phyloP scores from a whole-genome alignment of 2,113 vertebrate genomes.

The Callipepla californica region DNA sequence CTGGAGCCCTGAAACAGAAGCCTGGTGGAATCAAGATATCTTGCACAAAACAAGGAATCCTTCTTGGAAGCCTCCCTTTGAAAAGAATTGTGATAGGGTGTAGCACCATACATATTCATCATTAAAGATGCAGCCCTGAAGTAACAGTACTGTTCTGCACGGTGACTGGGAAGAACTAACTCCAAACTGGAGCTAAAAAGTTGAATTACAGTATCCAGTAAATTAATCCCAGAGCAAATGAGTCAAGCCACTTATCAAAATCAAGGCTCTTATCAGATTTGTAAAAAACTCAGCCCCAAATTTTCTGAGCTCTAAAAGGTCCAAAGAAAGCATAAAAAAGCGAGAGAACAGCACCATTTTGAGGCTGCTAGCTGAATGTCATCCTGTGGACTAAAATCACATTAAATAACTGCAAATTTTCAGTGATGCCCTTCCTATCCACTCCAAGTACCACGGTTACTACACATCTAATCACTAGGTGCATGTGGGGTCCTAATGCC shows the following conservation, averaged over 20 bases:
- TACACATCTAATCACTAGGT: background rate
- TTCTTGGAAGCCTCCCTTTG: background rate
- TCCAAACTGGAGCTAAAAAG: background rate
- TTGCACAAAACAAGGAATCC: background rate
- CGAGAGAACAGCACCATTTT: background rate
- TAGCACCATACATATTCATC: background rate
- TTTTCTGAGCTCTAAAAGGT: background rate
- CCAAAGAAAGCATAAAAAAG: background rate
- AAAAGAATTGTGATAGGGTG: background rate
- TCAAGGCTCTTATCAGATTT: background rate
- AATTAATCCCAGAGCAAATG: background rate
- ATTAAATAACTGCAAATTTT: background rate
- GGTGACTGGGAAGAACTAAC: background rate
- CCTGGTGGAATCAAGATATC: background rate
- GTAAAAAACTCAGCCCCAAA: background rate
- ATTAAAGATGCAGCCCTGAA: background rate
- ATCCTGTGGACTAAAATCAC: background rate
- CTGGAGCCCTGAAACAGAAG: background rate
- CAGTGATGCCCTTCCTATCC: background rate
- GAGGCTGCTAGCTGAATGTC: background rate
- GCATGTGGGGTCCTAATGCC: background rate
- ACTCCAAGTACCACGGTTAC: background rate
- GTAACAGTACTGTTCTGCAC: background rate
- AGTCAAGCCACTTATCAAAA: background rate
- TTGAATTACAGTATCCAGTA: background rate